Evolutionary conservation across 2,888 invertebrate genomes (phyloP).

Genomic region (Tridacna crocea): DNA sequence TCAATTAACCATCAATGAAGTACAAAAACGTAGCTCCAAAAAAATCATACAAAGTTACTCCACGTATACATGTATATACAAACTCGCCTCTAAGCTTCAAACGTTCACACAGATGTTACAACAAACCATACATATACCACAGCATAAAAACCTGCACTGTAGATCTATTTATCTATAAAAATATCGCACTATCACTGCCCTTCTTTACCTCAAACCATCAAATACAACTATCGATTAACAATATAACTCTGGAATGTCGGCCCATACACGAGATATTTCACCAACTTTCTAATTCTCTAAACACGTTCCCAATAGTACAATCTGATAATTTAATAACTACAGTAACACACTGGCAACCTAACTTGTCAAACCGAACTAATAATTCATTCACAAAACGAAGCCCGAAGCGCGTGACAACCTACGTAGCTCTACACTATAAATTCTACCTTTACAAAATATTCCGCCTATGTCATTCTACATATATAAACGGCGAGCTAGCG

Average conservation of each 20-base stretch:
- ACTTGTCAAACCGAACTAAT: not conserved
- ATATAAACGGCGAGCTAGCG: slow-evolving; percentile 30
- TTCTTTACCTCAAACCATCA: slow-evolving; percentile 4
- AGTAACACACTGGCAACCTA: not conserved
- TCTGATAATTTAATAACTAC: not conserved
- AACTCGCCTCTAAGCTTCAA: not conserved
- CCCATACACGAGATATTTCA: not conserved
- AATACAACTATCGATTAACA: slow-evolving; percentile 10
- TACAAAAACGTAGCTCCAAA: no score
- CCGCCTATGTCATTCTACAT: slow-evolving; percentile 46
- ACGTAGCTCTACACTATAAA: not conserved
- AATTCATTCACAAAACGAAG: slow-evolving; percentile 20
- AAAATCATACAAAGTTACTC: not conserved
- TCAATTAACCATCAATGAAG: no score
- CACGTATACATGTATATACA: not conserved
- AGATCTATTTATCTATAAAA: not conserved
- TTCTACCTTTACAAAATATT: slow-evolving; percentile 25
- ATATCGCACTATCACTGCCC: not conserved
- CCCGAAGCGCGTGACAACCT: slow-evolving; percentile 14
- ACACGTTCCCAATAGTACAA: slow-evolving; percentile 1
- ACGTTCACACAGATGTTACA: not conserved
- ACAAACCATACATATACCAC: not conserved
- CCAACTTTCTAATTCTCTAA: not conserved
- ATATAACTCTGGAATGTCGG: slow-evolving; percentile 1
- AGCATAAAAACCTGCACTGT: not conserved